Conservation (phyloP, 2,113 vertebrate species). For the Pelusios castaneus region DNA sequence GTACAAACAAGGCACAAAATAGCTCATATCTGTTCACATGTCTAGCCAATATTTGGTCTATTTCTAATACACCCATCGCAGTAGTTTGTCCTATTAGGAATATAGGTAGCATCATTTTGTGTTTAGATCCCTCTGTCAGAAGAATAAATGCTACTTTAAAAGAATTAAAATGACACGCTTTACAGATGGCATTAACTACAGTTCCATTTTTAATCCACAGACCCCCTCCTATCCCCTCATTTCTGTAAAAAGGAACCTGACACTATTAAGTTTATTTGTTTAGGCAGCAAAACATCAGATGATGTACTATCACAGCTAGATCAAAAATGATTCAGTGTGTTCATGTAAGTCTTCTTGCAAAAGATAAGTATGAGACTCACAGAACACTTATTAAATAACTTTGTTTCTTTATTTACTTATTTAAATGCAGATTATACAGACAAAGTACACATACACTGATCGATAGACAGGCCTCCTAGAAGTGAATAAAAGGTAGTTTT, state of each 20-base stretch:
- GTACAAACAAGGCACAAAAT: not conserved
- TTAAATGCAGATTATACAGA: not conserved
- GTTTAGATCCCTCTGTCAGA: not conserved
- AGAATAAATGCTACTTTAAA: not conserved
- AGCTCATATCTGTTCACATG: too few relatives aligned
- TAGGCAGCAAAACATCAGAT: not conserved
- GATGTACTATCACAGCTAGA: not conserved
- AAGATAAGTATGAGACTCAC: not conserved
- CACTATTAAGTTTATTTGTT: not conserved
- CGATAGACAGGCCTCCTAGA: not conserved
- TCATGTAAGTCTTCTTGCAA: not conserved
- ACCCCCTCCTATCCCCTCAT: not conserved
- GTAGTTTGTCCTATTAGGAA: not conserved
- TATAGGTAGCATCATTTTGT: not conserved
- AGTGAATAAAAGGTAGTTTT: not conserved
- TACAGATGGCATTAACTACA: not conserved
- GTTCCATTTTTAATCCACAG: not conserved
- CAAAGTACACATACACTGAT: not conserved
- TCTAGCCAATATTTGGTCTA: not conserved
- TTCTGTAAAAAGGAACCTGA: not conserved
- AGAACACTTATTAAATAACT: not conserved
- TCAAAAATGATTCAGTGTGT: not conserved
- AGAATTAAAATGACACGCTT: not conserved
- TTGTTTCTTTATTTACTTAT: not conserved
- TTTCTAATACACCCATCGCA: not conserved